Base-by-base conservation (phyloP, 2,797 vertebrate species). In the Poecilia gillii region DNA sequence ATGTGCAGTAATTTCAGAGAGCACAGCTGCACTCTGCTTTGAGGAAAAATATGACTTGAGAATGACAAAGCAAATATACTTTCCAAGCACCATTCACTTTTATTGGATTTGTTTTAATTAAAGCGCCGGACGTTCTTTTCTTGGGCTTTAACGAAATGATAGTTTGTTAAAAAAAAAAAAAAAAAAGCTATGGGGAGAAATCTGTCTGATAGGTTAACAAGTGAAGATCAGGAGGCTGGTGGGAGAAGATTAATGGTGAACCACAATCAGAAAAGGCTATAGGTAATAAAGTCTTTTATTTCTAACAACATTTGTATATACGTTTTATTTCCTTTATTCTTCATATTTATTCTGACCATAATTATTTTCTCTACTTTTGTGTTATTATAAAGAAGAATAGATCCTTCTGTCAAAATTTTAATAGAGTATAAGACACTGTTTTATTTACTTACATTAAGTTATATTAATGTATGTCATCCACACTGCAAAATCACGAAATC, bases 41-140 rank as follows among this genome's bases (percentile, higher is more conserved):
- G 78, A 76, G 81, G 55, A 86, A 85, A 92, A 88, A 87, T 88
- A 90, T 82, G 84, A 90, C 89, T 92, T 84, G 81, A 82, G 80
- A 91, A 91, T 90, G 91, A 91, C 89, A 88, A 86, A 76, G 91
- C 91, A 92, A 87, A 89, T 89, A 84, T 87, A 81, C 85, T 86
- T 85, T 86, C 76, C 78, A 81, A 91, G 88, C 90, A 90, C 85
- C 83, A 74, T 85, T 89, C 79, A 80, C 77, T 88, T 88, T 90
- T 79, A 88, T 88, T 91, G 81, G 82, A 88, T 90, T 89, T 36
- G 79, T 90, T 77, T 86, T 88, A 85, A 91, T 91, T 90, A 91
- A 92, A 78, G 80, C 20, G 72, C 85, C 80, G 82, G 84, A 72
- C 7, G 8, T 79, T 87, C 79, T 81, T 87, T 83, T 77, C 77